Evolutionary conservation across 2,888 invertebrate genomes (phyloP), one percentile per base, ranked within the genome.

Genomic region (Blastobasis lacticolella): DNA sequence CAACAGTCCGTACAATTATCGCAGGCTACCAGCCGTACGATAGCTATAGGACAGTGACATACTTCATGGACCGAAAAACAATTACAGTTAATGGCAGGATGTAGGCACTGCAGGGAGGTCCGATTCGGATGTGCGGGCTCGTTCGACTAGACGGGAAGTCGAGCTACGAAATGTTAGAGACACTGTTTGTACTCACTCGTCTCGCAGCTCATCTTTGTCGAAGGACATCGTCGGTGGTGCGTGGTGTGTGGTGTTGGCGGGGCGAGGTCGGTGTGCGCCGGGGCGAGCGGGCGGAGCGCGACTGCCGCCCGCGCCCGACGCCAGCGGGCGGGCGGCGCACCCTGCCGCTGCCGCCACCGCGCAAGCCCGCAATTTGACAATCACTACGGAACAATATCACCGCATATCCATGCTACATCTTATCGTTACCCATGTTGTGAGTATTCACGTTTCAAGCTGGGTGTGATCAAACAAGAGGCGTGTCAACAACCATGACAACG

Each of bases 161-260:
- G 23, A 23, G 23, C 23, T 23, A 23, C 23, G 3, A 23, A 23
- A 23, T 23, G 23, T 23, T 23, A 23, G 23, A 23, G 23, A 23
- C 23, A 23, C 23, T 23, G 9, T 40, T 40, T 40, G 49, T 81
- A 92, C 93, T 93, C 80, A 93, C 93, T 93, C 93, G 69, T 93
- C 93, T 56, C 90, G 84, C 59, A 92, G 91, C 69, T 93, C 93
- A 63, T 93, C 93, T 57, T 91, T 91, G 62, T 89, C 89, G 69
- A 92, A 86, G 57, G 92, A 91, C 90, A 90, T 90, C 52, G 59
- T 74, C 60, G 59, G 49, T 59, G 56, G 23, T 23, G 23, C 10
- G 42, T 9, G 9, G 10, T 9, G n/a, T 8, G 40, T 9, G 40
- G 40, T 9, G 40, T 6, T 9, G 40, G 40, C 40, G 40, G 7